These are phyloP conservation scores for Avahi laniger DNA, from an alignment of 2,797 vertebrate species.

Conservation along the genomic window DNA sequence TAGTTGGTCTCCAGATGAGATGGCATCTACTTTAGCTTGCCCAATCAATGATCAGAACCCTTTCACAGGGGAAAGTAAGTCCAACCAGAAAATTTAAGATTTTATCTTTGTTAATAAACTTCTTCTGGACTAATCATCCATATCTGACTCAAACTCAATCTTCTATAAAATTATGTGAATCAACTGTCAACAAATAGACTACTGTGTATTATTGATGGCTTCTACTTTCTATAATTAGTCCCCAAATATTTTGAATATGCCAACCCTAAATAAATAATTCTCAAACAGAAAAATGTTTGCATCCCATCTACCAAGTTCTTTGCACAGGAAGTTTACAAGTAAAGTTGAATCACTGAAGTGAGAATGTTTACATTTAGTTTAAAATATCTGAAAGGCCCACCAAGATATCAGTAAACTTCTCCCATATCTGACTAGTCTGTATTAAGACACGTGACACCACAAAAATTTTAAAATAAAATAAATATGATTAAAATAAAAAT, in stretches of 20 bases:
- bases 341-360: not conserved
- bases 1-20: not conserved
- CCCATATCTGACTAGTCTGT: not conserved
- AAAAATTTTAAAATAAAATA: conserved; percentile 50
- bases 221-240: not conserved
- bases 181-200: not conserved
- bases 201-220: not conserved
- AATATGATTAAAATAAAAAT: conserved; percentile 45
- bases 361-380: conserved; percentile 22
- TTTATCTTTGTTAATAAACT: conserved; percentile 1
- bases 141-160: conserved; percentile 24
- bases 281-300: not conserved
- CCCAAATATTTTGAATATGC: not conserved
- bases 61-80: not conserved
- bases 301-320: not conserved
- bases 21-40: not conserved
- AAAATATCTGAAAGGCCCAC: conserved; percentile 37
- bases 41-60: not conserved
- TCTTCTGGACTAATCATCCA: not conserved
- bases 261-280: conserved; percentile 17
- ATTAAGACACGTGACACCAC: not conserved
- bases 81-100: conserved; percentile 18
- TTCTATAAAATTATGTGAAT: conserved; percentile 25
- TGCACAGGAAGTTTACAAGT: not conserved
- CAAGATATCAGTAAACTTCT: not conserved